Evolutionary conservation across 1,140 invertebrate genomes (phyloP).

Genomic region (Delia radicum): DNA sequence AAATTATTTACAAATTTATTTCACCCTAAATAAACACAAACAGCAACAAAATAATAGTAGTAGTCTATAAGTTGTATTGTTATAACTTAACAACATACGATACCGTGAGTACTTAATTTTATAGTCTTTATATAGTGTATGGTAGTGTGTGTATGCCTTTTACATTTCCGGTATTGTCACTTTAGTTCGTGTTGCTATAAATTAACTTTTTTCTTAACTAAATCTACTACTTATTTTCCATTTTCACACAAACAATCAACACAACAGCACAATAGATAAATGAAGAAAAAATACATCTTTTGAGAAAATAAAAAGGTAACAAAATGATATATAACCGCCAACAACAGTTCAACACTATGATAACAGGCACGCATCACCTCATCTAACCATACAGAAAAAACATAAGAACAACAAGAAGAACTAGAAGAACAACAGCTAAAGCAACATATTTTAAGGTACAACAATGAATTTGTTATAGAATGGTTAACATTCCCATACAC

Average conservation of each 20-base stretch:
- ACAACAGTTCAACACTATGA: background rate
- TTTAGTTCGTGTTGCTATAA: slow-evolving; percentile 9
- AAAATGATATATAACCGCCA: background rate
- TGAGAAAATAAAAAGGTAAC: background rate
- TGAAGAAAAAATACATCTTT: background rate
- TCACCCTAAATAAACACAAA: too few relatives aligned
- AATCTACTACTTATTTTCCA: background rate
- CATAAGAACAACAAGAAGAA: background rate
- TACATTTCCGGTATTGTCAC: slow-evolving; percentile 11
- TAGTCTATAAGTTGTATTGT: background rate
- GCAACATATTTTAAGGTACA: background rate
- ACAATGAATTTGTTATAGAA: background rate
- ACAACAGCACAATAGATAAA: background rate
- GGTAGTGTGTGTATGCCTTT: background rate
- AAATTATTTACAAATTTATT: too few relatives aligned
- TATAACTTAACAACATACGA: background rate
- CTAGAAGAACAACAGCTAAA: background rate
- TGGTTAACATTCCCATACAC: background rate
- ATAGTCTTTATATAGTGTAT: background rate
- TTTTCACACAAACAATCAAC: background rate
- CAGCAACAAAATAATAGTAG: background rate
- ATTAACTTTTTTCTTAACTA: background rate
- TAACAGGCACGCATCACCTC: background rate
- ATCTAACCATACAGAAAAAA: background rate
- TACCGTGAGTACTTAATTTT: background rate